Percentiles rank a stretch among this genome's conserved stretches.
phyloP scores from a whole-genome alignment of 2,888 invertebrate genomes.

The Tuta absoluta region DNA sequence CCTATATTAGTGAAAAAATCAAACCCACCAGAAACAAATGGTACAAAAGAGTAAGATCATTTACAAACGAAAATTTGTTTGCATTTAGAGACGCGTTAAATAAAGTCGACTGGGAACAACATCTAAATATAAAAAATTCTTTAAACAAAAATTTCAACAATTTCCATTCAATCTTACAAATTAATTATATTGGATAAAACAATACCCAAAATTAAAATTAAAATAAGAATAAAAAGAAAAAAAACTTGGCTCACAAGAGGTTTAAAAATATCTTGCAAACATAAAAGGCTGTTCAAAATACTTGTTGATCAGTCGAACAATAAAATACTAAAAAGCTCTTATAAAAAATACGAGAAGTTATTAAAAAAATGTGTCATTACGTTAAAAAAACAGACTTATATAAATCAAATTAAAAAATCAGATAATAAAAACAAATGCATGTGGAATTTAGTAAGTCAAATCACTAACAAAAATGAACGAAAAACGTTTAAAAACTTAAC shows the following conservation, averaged over 20 bases:
- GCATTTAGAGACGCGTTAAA: neutral
- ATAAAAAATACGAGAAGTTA: neutral
- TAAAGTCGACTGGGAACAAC: neutral
- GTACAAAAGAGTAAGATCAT: too few relatives aligned
- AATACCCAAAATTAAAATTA: neutral
- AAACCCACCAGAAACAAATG: too few relatives aligned
- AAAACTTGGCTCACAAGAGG: neutral
- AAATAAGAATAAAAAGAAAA: neutral
- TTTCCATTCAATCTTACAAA: neutral
- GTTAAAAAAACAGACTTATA: too few relatives aligned
- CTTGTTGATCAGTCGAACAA: neutral
- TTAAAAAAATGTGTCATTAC: too few relatives aligned
- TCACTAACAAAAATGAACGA: too few relatives aligned
- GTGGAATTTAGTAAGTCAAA: too few relatives aligned
- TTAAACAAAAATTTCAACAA: neutral
- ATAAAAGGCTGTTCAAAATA: slow-evolving; percentile 1
- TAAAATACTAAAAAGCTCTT: neutral
- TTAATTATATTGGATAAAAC: neutral
- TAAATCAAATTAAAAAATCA: too few relatives aligned
- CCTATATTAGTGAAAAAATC: too few relatives aligned
- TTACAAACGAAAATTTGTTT: too few relatives aligned
- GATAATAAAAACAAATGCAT: too few relatives aligned
- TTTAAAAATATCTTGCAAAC: slow-evolving; percentile 1
- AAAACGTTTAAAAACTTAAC: too few relatives aligned
- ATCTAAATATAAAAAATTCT: neutral